phyloP scores from a whole-genome alignment of 2,797 vertebrate species.

The Borostomias antarcticus region DNA sequence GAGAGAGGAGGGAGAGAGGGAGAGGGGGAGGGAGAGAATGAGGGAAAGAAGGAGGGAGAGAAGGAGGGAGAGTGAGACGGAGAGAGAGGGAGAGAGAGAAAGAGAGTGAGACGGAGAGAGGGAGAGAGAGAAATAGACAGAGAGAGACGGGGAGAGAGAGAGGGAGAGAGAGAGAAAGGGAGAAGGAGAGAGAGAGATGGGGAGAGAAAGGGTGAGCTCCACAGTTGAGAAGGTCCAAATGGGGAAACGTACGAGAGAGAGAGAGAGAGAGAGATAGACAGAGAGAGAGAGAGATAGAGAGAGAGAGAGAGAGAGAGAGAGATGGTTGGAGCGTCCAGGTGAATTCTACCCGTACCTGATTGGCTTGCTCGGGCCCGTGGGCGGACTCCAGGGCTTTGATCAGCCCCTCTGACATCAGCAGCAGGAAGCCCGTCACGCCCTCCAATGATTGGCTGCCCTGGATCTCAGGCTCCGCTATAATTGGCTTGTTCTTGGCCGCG shows the following conservation, averaged over 20 bases:
- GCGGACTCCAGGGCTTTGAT: slow-evolving; percentile 94
- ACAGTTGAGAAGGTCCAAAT: no score
- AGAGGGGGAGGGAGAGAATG: no score
- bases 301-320: background rate
- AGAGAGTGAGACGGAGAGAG: background rate
- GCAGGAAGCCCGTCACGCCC: slow-evolving; percentile 88
- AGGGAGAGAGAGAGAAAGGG: background rate
- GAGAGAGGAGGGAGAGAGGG: background rate
- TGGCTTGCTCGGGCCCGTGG: slow-evolving; percentile 93
- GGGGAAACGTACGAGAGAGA: background rate
- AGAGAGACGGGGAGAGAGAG: no score
- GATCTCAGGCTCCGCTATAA: slow-evolving; percentile 93
- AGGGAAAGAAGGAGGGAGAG: no score
- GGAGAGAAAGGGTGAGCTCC: background rate
- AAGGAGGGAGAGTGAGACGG: background rate
- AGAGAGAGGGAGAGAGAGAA: background rate
- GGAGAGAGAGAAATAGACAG: no score
- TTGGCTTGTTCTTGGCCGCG: slow-evolving; percentile 86
- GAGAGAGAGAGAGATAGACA: no score
- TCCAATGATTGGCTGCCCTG: slow-evolving; percentile 88
- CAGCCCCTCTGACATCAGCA: slow-evolving; percentile 96
- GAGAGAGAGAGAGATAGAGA: background rate
- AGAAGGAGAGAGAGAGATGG: background rate
- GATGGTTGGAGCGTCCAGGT: background rate
- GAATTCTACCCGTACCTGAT: slow-evolving; percentile 83